Evolutionary conservation across 2,113 vertebrate species (phyloP).

Genomic region (Scolopax mira): DNA sequence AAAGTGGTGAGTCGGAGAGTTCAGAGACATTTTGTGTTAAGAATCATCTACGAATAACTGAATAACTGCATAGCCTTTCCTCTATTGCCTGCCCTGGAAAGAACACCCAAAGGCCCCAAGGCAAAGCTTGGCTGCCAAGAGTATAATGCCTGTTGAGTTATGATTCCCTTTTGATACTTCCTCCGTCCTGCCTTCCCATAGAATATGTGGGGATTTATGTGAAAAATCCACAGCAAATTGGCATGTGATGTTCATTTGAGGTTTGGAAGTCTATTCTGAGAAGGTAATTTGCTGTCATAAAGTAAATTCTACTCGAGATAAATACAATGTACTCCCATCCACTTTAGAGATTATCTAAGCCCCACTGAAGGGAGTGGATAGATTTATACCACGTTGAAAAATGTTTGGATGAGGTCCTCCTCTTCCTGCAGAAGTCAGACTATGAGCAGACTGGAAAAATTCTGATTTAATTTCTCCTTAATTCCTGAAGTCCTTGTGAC

Average conservation of each 20-base stretch:
- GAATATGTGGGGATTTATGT: not conserved
- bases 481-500: not conserved
- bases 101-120: not conserved
- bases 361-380: not conserved
- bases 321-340: not conserved
- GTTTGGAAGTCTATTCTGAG: not conserved
- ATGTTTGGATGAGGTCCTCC: not conserved
- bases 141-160: not conserved
- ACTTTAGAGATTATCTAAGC: not conserved
- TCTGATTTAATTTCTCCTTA: not conserved
- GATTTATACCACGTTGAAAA: not conserved
- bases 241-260: not conserved
- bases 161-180: not conserved
- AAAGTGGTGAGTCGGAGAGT: not conserved
- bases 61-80: not conserved
- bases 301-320: not conserved
- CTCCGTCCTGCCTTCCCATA: not conserved
- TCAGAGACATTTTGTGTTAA: too few relatives aligned
- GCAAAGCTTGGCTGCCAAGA: not conserved
- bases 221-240: not conserved
- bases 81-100: not conserved
- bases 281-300: not conserved
- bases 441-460: not conserved
- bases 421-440: not conserved
- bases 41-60: not conserved